Conservation (phyloP, 2,113 vertebrate species). For the Podarcis raffonei region DNA sequence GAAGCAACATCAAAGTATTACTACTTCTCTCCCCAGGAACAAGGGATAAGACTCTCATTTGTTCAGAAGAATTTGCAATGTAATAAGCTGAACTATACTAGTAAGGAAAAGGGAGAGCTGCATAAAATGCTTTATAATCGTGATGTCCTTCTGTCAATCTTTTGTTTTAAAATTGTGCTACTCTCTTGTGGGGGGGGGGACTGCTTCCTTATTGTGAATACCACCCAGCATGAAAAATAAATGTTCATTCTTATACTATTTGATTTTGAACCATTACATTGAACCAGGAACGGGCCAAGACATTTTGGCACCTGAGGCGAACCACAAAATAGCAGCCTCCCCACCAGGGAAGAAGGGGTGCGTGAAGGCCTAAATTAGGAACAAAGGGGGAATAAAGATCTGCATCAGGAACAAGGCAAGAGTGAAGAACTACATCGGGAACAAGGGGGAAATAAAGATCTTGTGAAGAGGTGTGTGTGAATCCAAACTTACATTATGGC, state of each 20-base stretch:
- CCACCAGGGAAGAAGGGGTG: background rate
- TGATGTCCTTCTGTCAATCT: constrained; percentile 19
- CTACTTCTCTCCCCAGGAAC: background rate
- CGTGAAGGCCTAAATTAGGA: too few species aligned
- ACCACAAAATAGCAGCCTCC: background rate
- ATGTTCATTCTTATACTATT: background rate
- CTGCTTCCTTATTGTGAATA: constrained; percentile 27
- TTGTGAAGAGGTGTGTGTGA: too few species aligned
- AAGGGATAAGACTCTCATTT: constrained; percentile 31
- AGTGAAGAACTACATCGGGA: too few species aligned
- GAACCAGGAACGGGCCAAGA: too few species aligned
- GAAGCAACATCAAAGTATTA: constrained; percentile 30
- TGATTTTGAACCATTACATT: background rate
- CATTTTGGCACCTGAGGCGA: too few species aligned
- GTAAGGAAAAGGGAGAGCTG: constrained; percentile 20
- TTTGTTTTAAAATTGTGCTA: constrained; percentile 46
- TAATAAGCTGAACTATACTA: constrained; percentile 31
- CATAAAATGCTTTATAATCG: constrained; percentile 30
- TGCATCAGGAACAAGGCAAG: too few species aligned
- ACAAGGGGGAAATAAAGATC: too few species aligned
- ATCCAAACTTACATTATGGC: too few species aligned
- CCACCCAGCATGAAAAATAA: constrained; percentile 33
- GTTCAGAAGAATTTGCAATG: constrained; percentile 32
- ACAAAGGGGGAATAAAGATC: too few species aligned
- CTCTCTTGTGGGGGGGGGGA: constrained; percentile 10